Percentiles rank a stretch among this genome's conserved stretches.
These are phyloP conservation scores for Salvelinus alpinus DNA, from an alignment of 2,113 vertebrate species.

Conservation along the genomic window DNA sequence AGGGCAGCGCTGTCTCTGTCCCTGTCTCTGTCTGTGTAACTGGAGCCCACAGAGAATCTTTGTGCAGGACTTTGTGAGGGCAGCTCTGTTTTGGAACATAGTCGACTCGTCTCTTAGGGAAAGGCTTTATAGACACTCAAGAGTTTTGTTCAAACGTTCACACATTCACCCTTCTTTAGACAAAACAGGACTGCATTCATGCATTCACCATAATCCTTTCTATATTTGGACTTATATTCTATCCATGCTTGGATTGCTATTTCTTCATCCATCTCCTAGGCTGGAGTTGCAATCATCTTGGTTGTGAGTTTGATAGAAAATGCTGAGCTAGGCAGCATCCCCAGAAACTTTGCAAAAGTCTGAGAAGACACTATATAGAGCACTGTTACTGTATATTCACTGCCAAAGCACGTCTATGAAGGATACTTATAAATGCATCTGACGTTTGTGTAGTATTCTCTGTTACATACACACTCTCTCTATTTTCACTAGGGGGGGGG, in stretches of 20 bases:
- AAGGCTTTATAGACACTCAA: not conserved
- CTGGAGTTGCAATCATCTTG: not conserved
- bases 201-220: not conserved
- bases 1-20: not conserved
- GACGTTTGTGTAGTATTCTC: not conserved
- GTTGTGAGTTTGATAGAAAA: not conserved
- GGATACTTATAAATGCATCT: not conserved
- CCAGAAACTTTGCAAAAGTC: not conserved
- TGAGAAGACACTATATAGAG: not conserved
- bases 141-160: not conserved
- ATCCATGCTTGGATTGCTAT: not conserved
- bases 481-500: not conserved
- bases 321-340: not conserved
- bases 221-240: not conserved
- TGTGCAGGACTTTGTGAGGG: conserved; percentile 21
- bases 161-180: not conserved
- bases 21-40: conserved; percentile 22
- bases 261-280: not conserved
- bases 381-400: not conserved
- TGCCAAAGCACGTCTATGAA: not conserved
- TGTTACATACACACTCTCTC: not conserved
- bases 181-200: not conserved
- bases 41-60: conserved; percentile 40
- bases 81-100: not conserved
- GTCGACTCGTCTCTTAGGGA: not conserved